phyloP scores from a whole-genome alignment of 2,797 vertebrate species.

The Mormyrus proboscirostris region DNA sequence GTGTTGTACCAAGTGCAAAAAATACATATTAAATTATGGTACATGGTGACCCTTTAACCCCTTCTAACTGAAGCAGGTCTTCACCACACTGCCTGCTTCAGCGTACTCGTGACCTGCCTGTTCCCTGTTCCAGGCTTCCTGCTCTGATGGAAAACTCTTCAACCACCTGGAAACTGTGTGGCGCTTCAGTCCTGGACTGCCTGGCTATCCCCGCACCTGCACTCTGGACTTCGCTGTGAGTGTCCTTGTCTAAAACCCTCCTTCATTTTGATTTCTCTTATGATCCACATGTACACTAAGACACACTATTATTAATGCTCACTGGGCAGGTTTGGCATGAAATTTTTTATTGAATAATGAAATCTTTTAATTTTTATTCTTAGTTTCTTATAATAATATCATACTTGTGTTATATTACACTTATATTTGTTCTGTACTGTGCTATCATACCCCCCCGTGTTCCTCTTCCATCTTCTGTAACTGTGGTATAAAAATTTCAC shows the following conservation, averaged over 20 bases:
- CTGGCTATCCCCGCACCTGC: slow-evolving; percentile 87
- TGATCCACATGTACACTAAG: background rate
- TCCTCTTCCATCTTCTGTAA: background rate
- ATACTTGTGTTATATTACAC: background rate
- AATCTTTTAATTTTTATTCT: background rate
- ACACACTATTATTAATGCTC: background rate
- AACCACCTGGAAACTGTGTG: slow-evolving; percentile 90
- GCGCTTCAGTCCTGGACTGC: slow-evolving; percentile 92
- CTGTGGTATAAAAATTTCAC: background rate
- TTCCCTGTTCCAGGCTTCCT: slow-evolving; percentile 68
- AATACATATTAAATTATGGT: background rate
- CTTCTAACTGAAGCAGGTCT: background rate
- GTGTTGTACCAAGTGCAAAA: background rate
- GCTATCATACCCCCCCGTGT: background rate
- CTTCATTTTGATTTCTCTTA: background rate
- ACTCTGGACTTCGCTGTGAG: slow-evolving; percentile 91
- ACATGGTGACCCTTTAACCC: background rate
- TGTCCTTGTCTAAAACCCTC: slow-evolving; percentile 28
- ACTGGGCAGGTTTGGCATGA: background rate
- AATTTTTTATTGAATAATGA: background rate
- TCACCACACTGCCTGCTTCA: background rate
- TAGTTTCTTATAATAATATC: background rate
- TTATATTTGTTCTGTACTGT: background rate
- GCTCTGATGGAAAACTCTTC: slow-evolving; percentile 88
- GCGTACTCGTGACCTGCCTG: background rate